Evolutionary conservation across 1,140 invertebrate genomes (phyloP).

Genomic region (Drosophila paulistorum): DNA sequence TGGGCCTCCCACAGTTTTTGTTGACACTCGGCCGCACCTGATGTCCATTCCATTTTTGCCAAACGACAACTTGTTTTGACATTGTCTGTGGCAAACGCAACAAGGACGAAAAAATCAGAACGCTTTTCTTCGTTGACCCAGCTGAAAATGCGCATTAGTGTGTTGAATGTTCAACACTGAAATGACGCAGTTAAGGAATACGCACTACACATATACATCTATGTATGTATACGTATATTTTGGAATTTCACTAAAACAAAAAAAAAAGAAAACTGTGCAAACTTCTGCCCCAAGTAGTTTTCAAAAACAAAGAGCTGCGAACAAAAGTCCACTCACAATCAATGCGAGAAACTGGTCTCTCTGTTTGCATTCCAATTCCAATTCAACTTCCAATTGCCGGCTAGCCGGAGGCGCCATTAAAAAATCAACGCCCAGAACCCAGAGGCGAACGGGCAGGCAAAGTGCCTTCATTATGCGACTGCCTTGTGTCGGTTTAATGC

Average conservation of each 20-base stretch:
- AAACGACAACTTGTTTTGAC: slow-evolving; percentile 43
- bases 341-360: slow-evolving; percentile 54
- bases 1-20: slow-evolving; percentile 40
- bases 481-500: slow-evolving; percentile 22
- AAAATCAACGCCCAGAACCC: slow-evolving; percentile 64
- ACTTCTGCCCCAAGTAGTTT: slow-evolving; percentile 43
- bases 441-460: slow-evolving; percentile 36
- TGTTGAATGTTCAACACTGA: slow-evolving; percentile 1
- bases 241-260: neutral
- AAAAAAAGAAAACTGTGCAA: neutral
- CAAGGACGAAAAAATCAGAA: slow-evolving; percentile 17
- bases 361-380: slow-evolving; percentile 67
- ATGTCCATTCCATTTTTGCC: slow-evolving; percentile 11
- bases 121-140: slow-evolving; percentile 31
- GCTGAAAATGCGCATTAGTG: slow-evolving; percentile 58
- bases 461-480: slow-evolving; percentile 75
- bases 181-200: slow-evolving; percentile 52
- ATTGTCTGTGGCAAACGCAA: slow-evolving; percentile 24
- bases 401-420: slow-evolving; percentile 59
- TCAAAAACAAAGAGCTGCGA: slow-evolving; percentile 66
- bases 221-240: neutral
- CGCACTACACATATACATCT: slow-evolving; percentile 32
- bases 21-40: slow-evolving; percentile 78
- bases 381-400: slow-evolving; percentile 30
- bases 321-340: slow-evolving; percentile 55